These are phyloP conservation scores for Sinocyclocheilus anophthalmus DNA, from an alignment of 2,113 vertebrate species.

Conservation along the genomic window DNA sequence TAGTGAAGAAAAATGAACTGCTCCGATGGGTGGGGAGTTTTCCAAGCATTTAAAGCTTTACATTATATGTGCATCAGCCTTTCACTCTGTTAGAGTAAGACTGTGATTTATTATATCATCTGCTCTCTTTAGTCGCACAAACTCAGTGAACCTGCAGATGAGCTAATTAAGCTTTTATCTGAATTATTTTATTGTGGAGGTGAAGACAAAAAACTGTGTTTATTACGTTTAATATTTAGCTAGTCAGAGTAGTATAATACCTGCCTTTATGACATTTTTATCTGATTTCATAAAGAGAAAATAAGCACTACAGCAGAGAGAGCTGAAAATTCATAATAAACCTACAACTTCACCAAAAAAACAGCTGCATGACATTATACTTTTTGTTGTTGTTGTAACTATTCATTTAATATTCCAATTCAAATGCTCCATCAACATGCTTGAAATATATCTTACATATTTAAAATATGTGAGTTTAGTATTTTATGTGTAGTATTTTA, in stretches of 20 bases:
- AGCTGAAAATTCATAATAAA: background rate
- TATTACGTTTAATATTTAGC: slow-evolving; percentile 19
- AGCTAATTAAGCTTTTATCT: background rate
- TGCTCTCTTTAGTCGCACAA: background rate
- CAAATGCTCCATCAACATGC: background rate
- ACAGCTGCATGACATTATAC: background rate
- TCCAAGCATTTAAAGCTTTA: too few relatives aligned
- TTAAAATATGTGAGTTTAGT: background rate
- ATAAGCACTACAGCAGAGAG: background rate
- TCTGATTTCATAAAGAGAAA: slow-evolving; percentile 17
- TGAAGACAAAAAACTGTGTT: background rate
- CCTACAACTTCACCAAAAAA: too few relatives aligned
- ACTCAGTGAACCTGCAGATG: background rate
- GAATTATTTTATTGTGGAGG: background rate
- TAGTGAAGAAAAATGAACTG: too few relatives aligned
- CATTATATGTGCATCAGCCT: too few relatives aligned
- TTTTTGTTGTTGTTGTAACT: background rate
- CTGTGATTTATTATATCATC: background rate
- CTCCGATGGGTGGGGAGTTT: too few relatives aligned
- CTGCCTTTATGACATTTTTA: background rate
- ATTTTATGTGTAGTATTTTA: background rate
- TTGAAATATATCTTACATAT: background rate
- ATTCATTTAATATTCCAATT: background rate
- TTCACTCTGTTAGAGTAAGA: too few relatives aligned
- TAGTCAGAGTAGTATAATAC: background rate